Percentiles rank a stretch among this genome's conserved stretches.
Evolutionary conservation across 2,113 vertebrate genomes (phyloP).

Genomic region (Synchiropus splendidus): DNA sequence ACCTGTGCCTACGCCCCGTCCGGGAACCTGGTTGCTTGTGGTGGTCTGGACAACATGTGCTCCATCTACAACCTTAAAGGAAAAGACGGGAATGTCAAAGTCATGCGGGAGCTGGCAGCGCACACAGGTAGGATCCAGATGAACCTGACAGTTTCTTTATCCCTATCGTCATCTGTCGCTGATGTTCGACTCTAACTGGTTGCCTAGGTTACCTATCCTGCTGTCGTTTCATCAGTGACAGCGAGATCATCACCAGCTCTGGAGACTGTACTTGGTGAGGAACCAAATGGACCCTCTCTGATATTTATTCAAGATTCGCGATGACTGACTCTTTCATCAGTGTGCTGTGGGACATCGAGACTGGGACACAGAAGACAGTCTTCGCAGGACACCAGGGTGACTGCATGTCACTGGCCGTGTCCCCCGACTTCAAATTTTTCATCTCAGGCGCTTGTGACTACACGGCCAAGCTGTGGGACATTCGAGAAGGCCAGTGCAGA

Average conservation of each 20-base stretch:
- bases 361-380: constrained; percentile 84
- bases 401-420: constrained; percentile 90
- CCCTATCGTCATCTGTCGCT: neutral
- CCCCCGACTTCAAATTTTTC: constrained; percentile 90
- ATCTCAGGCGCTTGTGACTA: constrained; percentile 93
- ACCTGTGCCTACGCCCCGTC: constrained; percentile 95
- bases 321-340: constrained; percentile 39
- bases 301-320: neutral
- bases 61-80: constrained; percentile 96
- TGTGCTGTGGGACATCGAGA: constrained; percentile 95
- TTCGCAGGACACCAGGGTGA: constrained; percentile 90
- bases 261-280: constrained; percentile 93
- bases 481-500: constrained; percentile 82
- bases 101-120: constrained; percentile 89
- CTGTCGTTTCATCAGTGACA: constrained; percentile 94
- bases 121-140: constrained; percentile 73
- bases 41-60: constrained; percentile 97
- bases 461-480: constrained; percentile 95
- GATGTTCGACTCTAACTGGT: constrained; percentile 12
- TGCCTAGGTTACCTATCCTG: constrained; percentile 90
- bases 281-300: neutral
- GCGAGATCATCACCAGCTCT: constrained; percentile 93
- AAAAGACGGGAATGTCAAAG: constrained; percentile 89
- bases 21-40: constrained; percentile 93
- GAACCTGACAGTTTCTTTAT: neutral